Conservation (phyloP, 2,888 invertebrate genomes). For the Parnassius apollo region DNA sequence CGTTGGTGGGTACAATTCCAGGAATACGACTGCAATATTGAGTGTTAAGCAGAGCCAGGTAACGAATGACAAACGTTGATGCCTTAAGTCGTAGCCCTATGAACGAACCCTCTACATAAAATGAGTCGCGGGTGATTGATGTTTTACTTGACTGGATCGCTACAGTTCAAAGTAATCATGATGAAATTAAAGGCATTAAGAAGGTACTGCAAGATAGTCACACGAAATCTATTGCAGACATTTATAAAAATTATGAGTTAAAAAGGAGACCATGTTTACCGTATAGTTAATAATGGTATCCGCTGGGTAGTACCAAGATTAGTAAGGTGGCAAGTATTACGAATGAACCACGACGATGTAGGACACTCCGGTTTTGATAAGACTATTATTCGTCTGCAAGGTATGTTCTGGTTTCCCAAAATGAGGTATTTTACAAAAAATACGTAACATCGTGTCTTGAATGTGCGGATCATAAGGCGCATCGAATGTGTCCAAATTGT, state of each 20-base stretch:
- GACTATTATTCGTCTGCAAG: constrained; percentile 7
- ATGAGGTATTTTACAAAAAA: constrained; percentile 34
- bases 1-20: constrained; percentile 30
- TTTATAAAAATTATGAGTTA: constrained; percentile 31
- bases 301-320: too few relatives aligned
- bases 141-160: constrained; percentile 15
- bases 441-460: constrained; percentile 33
- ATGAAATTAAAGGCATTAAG: constrained; percentile 27
- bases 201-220: constrained; percentile 17
- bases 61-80: constrained; percentile 24
- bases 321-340: constrained; percentile 31
- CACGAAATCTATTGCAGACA: constrained; percentile 19
- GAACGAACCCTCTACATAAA: background rate
- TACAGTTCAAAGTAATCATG: constrained; percentile 11
- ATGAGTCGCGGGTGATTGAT: constrained; percentile 5
- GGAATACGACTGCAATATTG: constrained; percentile 25
- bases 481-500: too few relatives aligned
- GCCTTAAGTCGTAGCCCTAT: constrained; percentile 21
- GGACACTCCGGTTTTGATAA: constrained; percentile 34
- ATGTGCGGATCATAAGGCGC: constrained; percentile 33
- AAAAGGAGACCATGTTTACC: constrained; percentile 20
- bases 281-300: background rate
- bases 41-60: constrained; percentile 17
- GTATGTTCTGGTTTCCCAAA: constrained; percentile 33
- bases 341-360: constrained; percentile 34